phyloP scores from a whole-genome alignment of 2,797 vertebrate species.

The Denticeps clupeoides region DNA sequence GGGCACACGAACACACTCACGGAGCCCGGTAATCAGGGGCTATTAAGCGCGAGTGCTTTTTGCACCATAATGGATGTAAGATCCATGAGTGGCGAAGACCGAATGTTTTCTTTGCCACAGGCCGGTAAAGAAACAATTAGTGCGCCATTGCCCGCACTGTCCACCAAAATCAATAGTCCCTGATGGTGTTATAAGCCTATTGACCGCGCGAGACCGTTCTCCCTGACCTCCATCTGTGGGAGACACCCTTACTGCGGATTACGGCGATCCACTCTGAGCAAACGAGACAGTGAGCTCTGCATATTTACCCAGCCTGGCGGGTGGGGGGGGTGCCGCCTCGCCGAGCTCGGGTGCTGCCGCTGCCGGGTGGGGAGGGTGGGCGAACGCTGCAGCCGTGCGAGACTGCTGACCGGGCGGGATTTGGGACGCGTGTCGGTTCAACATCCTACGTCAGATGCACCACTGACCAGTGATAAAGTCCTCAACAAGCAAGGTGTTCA shows the following conservation, averaged over 20 bases:
- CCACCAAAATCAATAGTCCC: slow-evolving; percentile 60
- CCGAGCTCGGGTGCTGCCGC: background rate
- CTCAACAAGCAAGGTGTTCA: too few relatives aligned
- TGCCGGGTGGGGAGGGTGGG: slow-evolving; percentile 15
- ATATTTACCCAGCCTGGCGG: slow-evolving; percentile 31
- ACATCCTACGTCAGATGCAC: too few relatives aligned
- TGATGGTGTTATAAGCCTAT: slow-evolving; percentile 63
- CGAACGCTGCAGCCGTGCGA: too few relatives aligned
- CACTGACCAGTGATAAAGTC: too few relatives aligned
- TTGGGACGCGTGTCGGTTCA: too few relatives aligned
- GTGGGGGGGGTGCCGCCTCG: background rate
- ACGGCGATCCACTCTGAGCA: slow-evolving; percentile 9
- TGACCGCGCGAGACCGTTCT: slow-evolving; percentile 47
- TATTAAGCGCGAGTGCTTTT: slow-evolving; percentile 53
- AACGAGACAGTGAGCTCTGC: slow-evolving; percentile 13
- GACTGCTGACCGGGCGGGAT: too few relatives aligned
- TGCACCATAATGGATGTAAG: slow-evolving; percentile 53
- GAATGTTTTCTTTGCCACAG: slow-evolving; percentile 64
- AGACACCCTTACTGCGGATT: slow-evolving; percentile 25
- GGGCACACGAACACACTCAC: slow-evolving; percentile 2
- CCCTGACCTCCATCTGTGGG: slow-evolving; percentile 45
- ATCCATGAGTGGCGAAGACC: slow-evolving; percentile 56
- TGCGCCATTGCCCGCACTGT: slow-evolving; percentile 56
- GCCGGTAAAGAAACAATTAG: slow-evolving; percentile 70
- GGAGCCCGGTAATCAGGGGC: slow-evolving; percentile 51